Conservation (phyloP, 2,113 vertebrate genomes). For the Sphaerodactylus townsendi region DNA sequence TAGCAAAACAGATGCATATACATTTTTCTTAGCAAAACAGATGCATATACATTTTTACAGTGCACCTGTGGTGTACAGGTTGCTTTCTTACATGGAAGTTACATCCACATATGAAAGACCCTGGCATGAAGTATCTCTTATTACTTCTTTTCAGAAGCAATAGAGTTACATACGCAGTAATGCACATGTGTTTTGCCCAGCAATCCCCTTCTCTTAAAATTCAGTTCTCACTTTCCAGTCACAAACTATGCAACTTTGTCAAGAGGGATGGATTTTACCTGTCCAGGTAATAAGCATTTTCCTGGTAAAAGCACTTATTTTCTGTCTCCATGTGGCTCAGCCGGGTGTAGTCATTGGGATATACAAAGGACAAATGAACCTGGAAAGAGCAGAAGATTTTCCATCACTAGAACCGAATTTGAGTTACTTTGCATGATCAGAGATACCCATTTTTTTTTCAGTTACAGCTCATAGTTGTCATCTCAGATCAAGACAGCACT, state of each 20-base stretch:
- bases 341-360: constrained; percentile 93
- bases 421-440: not conserved
- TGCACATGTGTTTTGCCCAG: not conserved
- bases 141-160: constrained; percentile 18
- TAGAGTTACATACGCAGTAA: not conserved
- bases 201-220: not conserved
- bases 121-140: not conserved
- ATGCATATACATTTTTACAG: not conserved
- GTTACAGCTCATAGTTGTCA: not conserved
- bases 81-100: not conserved
- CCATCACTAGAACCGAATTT: not conserved
- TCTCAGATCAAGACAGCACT: too few relatives aligned
- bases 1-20: not conserved
- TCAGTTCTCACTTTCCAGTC: not conserved
- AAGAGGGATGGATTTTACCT: constrained; percentile 69
- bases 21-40: not conserved
- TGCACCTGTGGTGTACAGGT: not conserved
- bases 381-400: constrained; percentile 53
- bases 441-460: not conserved
- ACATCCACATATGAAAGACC: not conserved
- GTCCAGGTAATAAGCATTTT: constrained; percentile 75
- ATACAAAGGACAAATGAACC: constrained; percentile 90
- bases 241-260: not conserved
- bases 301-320: constrained; percentile 90
- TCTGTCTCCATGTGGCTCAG: constrained; percentile 93